phyloP scores from a whole-genome alignment of 92 coral and sea anemone species.

The Palythoa caribaeorum region DNA sequence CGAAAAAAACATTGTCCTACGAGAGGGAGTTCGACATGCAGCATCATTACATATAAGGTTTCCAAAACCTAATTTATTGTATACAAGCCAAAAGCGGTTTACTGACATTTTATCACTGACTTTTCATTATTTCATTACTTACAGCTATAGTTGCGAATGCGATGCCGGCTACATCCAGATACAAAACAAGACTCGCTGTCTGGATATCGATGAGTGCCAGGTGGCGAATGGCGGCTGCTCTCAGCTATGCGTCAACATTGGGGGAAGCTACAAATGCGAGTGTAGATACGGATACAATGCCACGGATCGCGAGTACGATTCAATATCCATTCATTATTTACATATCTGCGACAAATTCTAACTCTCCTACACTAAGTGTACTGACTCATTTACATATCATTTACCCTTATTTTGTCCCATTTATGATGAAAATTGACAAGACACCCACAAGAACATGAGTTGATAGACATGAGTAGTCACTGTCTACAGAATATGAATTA shows the following conservation, averaged over 20 bases:
- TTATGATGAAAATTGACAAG: too few species aligned
- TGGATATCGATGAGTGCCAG: constrained; percentile 91
- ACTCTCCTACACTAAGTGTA: too few species aligned
- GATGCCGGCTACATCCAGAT: constrained; percentile 74
- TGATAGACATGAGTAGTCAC: too few species aligned
- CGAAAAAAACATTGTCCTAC: too few species aligned
- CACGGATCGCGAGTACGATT: constrained; percentile 81
- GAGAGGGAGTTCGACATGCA: too few species aligned
- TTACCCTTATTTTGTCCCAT: too few species aligned
- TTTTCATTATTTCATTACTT: background rate
- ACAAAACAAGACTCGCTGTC: constrained; percentile 81
- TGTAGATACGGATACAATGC: constrained; percentile 89
- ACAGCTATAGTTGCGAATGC: constrained; percentile 89
- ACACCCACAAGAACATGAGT: too few species aligned
- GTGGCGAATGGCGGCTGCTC: constrained; percentile 88
- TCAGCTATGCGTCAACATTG: constrained; percentile 90
- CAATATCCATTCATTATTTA: background rate
- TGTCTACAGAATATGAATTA: too few species aligned
- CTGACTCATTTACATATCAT: too few species aligned
- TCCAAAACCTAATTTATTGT: too few species aligned
- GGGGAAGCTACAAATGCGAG: constrained; percentile 87
- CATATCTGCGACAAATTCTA: background rate
- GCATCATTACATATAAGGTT: too few species aligned
- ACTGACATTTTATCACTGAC: background rate
- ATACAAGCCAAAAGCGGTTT: too few species aligned